Evolutionary conservation across 2,797 vertebrate species (phyloP).

Genomic region (Telmatherina bonti): DNA sequence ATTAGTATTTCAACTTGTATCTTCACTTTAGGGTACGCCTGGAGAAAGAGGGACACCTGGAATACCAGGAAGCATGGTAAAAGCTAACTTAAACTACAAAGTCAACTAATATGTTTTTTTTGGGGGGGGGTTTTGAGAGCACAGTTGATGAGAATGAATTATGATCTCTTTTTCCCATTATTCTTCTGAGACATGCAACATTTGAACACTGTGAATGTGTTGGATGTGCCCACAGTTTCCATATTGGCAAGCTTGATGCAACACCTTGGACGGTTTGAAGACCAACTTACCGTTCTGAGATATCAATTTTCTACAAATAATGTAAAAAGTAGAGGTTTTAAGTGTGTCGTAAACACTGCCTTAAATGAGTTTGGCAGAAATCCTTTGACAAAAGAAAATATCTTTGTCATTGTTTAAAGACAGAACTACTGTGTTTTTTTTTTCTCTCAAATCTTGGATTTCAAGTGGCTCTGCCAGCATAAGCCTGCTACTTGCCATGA

Average conservation of each 20-base stretch:
- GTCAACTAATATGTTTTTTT: not conserved
- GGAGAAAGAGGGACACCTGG: constrained; percentile 74
- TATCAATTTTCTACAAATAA: constrained; percentile 6
- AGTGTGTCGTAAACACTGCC: constrained; percentile 27
- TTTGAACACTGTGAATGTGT: too few relatives aligned
- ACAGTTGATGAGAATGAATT: not conserved
- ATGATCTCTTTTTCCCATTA: too few relatives aligned
- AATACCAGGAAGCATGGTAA: constrained; percentile 70
- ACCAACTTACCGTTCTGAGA: constrained; percentile 7
- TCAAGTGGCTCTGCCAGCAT: constrained; percentile 29
- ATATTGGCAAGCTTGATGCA: constrained; percentile 1
- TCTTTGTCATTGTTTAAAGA: constrained; percentile 31
- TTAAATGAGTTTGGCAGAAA: constrained; percentile 18
- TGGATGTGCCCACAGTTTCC: not conserved
- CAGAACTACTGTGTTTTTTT: constrained; percentile 33
- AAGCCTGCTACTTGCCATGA: constrained; percentile 24
- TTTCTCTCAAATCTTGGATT: too few relatives aligned
- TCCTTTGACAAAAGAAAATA: constrained; percentile 22
- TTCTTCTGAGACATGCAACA: too few relatives aligned
- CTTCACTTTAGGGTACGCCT: constrained; percentile 57
- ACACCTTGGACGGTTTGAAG: constrained; percentile 15
- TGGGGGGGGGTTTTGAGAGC: not conserved
- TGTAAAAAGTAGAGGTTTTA: constrained; percentile 23
- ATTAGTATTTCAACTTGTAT: not conserved
- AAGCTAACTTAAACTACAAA: constrained; percentile 1